phyloP scores from a whole-genome alignment of 2,888 invertebrate genomes.

The Scaptodrosophila latifasciaeformis region DNA sequence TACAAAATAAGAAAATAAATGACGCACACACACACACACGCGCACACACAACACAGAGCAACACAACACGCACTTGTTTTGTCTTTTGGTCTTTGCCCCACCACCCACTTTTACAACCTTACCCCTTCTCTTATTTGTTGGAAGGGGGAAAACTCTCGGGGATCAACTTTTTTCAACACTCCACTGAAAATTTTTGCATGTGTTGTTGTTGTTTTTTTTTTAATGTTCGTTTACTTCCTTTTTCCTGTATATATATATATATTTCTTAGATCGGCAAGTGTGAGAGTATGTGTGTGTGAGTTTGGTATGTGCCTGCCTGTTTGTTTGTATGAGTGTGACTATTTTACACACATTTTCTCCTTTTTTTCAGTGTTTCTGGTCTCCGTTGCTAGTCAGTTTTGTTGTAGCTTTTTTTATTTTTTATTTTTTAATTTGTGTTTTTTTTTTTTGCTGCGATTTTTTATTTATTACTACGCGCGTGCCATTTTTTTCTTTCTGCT shows the following conservation, averaged over 20 bases:
- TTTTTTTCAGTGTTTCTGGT: constrained; percentile 13
- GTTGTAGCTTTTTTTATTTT: too few relatives aligned
- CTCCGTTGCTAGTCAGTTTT: too few relatives aligned
- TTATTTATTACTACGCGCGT: constrained; percentile 56
- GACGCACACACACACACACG: constrained; percentile 15
- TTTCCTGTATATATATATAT: constrained; percentile 30
- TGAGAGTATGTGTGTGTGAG: not conserved
- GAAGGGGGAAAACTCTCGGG: not conserved
- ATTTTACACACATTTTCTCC: constrained; percentile 16
- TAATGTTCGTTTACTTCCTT: constrained; percentile 27
- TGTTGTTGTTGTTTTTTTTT: constrained; percentile 15
- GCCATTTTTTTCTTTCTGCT: constrained; percentile 42
- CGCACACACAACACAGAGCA: not conserved
- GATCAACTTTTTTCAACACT: not conserved
- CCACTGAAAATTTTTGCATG: constrained; percentile 19
- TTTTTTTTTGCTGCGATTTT: constrained; percentile 29
- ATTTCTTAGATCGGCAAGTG: constrained; percentile 8
- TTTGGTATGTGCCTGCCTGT: not conserved
- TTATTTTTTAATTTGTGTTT: not conserved
- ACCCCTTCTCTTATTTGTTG: not conserved
- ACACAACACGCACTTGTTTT: constrained; percentile 1
- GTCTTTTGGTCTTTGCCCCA: constrained; percentile 1
- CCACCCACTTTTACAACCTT: not conserved
- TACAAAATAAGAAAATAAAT: constrained; percentile 11
- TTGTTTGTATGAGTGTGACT: not conserved